These are phyloP conservation scores for Gobio gobio DNA, from an alignment of 2,113 vertebrate species.

Conservation along the genomic window DNA sequence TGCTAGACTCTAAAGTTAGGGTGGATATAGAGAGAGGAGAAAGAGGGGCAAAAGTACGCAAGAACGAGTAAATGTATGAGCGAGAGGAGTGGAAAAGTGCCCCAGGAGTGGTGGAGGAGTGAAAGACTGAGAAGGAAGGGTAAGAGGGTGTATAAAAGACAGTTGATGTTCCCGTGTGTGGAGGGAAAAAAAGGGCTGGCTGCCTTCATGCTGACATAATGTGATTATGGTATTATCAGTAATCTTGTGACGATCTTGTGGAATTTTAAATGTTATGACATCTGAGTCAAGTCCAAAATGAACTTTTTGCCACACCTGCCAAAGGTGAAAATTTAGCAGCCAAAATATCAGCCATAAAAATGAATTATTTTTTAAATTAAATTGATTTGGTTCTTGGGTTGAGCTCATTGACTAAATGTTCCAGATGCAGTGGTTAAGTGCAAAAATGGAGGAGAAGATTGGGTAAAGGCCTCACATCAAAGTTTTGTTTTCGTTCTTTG, in stretches of 20 bases:
- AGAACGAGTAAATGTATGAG: conserved; percentile 21
- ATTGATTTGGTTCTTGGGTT: too few relatives aligned
- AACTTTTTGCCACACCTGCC: neutral
- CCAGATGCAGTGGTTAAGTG: too few relatives aligned
- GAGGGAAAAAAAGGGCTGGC: conserved; percentile 1
- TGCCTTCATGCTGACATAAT: conserved; percentile 39
- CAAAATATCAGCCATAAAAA: neutral
- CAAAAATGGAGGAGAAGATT: too few relatives aligned
- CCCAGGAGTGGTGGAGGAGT: neutral
- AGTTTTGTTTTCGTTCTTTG: too few relatives aligned
- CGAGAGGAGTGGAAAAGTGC: neutral
- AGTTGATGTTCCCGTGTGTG: neutral
- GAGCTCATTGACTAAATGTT: too few relatives aligned
- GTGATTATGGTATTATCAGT: conserved; percentile 30
- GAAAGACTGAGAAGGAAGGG: neutral
- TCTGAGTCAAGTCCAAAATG: neutral
- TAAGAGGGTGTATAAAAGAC: neutral
- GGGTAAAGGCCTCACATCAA: too few relatives aligned
- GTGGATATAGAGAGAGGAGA: neutral
- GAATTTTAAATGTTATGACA: conserved; percentile 24
- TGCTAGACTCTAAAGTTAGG: neutral
- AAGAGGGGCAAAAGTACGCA: neutral
- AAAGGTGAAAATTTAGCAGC: neutral
- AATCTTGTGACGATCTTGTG: conserved; percentile 23
- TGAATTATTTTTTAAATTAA: too few relatives aligned